These are phyloP conservation scores for Anas flavirostris DNA, from an alignment of 2,797 vertebrate genomes.

Conservation along the genomic window DNA sequence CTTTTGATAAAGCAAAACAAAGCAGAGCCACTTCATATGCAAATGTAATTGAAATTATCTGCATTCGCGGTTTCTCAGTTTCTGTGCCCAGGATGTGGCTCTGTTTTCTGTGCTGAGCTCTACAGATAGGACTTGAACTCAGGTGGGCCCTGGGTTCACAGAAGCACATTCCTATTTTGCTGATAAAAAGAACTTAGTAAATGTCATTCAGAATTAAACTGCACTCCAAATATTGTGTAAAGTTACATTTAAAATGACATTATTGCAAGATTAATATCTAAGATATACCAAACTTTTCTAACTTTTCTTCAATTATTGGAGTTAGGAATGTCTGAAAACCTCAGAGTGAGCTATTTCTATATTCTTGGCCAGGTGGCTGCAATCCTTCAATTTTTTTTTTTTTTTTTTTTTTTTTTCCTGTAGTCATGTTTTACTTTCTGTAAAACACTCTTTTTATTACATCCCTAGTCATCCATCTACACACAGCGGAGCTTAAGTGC, in stretches of 20 bases:
- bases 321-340: neutral
- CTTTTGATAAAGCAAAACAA: neutral
- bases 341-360: neutral
- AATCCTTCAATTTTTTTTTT: neutral
- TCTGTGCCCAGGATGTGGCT: neutral
- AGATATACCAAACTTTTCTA: neutral
- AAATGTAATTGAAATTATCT: neutral
- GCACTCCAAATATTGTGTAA: constrained; percentile 8
- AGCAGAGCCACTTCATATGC: neutral
- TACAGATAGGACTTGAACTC: constrained; percentile 15
- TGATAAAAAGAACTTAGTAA: constrained; percentile 49
- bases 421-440: constrained; percentile 12
- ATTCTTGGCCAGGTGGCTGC: neutral
- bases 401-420: neutral
- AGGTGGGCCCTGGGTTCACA: neutral
- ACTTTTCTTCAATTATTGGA: constrained; percentile 2
- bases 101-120: neutral
- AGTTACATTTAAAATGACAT: neutral
- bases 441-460: constrained; percentile 3
- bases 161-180: neutral
- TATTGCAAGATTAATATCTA: constrained; percentile 36
- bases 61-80: neutral
- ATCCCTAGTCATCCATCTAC: neutral
- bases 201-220: constrained; percentile 54
- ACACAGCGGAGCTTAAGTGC: neutral